Conservation (phyloP, 2,888 invertebrate species). For the Dusona sp. region DNA sequence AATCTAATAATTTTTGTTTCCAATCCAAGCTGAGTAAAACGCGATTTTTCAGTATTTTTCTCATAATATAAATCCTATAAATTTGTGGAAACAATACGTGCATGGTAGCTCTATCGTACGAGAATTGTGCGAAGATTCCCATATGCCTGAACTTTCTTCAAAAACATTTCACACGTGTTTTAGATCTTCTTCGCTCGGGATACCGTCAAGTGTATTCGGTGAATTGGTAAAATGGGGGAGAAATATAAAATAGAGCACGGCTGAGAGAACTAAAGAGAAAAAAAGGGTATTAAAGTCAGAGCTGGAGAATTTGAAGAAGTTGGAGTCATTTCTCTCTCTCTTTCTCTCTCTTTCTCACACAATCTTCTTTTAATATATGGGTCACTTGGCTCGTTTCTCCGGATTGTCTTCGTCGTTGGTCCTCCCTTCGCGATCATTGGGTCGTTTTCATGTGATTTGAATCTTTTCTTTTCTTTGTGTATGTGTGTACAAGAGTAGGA, state of each 20-base stretch:
- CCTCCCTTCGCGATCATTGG: conserved; percentile 12
- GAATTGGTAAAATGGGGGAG: not conserved
- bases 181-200: not conserved
- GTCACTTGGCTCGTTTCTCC: conserved; percentile 53
- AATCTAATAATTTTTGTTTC: not conserved
- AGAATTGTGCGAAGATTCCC: not conserved
- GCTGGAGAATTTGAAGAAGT: conserved; percentile 39
- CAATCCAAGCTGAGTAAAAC: not conserved
- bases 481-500: not conserved
- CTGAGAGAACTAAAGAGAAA: conserved; percentile 27
- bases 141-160: not conserved
- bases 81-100: not conserved
- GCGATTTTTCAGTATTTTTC: not conserved
- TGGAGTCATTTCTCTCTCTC: conserved; percentile 19
- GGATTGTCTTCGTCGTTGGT: conserved; percentile 40
- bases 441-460: not conserved
- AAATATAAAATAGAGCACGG: conserved; percentile 3
- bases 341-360: not conserved
- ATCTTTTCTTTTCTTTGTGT: not conserved
- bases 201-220: not conserved
- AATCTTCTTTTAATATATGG: conserved; percentile 46
- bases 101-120: conserved; percentile 6
- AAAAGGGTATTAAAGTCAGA: conserved; percentile 26
- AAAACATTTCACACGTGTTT: not conserved
- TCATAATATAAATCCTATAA: not conserved